Conservation (phyloP, 2,797 vertebrate species). For the Cirrhinus molitorella region DNA sequence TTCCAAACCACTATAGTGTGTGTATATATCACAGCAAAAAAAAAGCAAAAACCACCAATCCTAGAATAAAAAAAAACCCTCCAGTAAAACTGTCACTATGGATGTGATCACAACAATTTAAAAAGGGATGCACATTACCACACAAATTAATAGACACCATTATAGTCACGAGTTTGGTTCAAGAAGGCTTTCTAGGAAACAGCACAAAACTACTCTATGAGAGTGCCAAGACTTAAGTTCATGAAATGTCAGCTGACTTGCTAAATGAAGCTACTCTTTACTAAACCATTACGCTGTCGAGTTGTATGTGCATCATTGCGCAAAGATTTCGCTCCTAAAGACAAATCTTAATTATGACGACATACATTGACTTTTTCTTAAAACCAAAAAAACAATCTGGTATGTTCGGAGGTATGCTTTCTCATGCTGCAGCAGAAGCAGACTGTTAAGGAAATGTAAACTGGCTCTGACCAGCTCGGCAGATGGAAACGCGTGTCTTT, state of each 20-base stretch:
- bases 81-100: neutral
- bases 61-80: neutral
- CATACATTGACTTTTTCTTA: neutral
- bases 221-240: constrained; percentile 28
- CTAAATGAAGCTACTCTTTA: constrained; percentile 27
- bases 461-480: neutral
- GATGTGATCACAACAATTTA: neutral
- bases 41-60: neutral
- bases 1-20: no score
- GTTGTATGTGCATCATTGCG: neutral
- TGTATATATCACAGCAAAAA: neutral
- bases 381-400: neutral
- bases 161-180: constrained; percentile 43
- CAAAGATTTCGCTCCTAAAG: neutral
- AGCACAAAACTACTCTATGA: constrained; percentile 41
- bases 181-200: constrained; percentile 45
- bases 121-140: constrained; percentile 4
- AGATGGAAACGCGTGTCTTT: constrained; percentile 14
- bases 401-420: neutral
- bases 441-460: neutral
- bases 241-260: constrained; percentile 47
- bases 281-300: neutral
- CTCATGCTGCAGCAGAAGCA: neutral
- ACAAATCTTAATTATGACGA: neutral
- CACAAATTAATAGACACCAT: constrained; percentile 18